Evolutionary conservation across 2,113 vertebrate species (phyloP).

Genomic region (Phalacrocorax brasilianus): DNA sequence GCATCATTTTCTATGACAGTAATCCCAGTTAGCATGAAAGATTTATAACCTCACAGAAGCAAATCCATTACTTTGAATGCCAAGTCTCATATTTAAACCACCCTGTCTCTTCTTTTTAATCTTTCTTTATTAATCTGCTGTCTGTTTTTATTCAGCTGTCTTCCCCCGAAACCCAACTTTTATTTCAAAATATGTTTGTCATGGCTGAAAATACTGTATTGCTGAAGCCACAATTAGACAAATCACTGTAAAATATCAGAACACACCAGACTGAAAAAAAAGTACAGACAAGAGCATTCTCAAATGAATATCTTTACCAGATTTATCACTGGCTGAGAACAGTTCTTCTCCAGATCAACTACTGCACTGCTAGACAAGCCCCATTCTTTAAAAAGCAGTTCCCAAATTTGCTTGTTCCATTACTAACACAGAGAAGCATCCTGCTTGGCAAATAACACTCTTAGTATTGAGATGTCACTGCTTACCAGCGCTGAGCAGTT

Average conservation of each 20-base stretch:
- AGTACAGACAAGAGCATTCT: neutral
- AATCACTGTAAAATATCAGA: neutral
- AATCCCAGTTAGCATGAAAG: neutral
- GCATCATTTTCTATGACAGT: neutral
- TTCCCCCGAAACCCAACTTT: neutral
- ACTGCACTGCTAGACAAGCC: neutral
- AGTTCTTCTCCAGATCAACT: neutral
- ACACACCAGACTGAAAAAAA: neutral
- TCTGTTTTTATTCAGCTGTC: neutral
- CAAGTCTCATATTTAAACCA: neutral
- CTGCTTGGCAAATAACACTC: neutral
- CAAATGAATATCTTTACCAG: neutral
- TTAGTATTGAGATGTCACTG: neutral
- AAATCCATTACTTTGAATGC: neutral
- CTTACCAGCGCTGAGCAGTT: neutral
- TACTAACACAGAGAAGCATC: neutral
- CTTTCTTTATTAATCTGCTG: neutral
- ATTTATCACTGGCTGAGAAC: neutral
- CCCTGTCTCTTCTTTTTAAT: neutral
- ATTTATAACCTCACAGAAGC: neutral
- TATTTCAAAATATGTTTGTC: neutral
- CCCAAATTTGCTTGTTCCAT: neutral
- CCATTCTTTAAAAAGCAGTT: neutral
- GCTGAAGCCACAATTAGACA: neutral
- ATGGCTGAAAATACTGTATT: neutral